phyloP scores from a whole-genome alignment of 2,797 vertebrate genomes.

The Capromys pilorides region DNA sequence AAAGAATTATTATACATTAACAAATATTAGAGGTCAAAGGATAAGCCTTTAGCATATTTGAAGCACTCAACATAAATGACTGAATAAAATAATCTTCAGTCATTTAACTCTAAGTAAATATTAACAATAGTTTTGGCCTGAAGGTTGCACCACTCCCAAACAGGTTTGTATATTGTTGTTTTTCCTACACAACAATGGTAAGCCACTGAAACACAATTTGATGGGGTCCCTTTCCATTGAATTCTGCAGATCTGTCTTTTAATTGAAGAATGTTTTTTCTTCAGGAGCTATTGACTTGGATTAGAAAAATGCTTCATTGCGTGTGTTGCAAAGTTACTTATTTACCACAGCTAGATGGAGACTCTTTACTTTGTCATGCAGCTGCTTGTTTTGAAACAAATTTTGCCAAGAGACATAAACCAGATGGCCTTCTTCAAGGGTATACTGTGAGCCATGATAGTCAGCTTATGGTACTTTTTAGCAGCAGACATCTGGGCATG shows the following conservation, averaged over 20 bases:
- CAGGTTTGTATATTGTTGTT: not conserved
- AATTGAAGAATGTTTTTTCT: slow-evolving; percentile 51
- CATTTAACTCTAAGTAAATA: not conserved
- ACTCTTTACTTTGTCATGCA: slow-evolving; percentile 72
- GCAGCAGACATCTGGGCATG: slow-evolving; percentile 72
- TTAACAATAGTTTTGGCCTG: not conserved
- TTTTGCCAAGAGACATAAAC: slow-evolving; percentile 76
- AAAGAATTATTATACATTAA: slow-evolving; percentile 25
- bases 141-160: not conserved
- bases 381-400: slow-evolving; percentile 74
- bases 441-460: slow-evolving; percentile 58
- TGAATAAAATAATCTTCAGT: slow-evolving; percentile 11
- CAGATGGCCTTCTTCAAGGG: slow-evolving; percentile 73
- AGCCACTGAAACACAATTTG: not conserved
- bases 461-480: slow-evolving; percentile 69
- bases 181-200: not conserved
- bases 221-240: not conserved
- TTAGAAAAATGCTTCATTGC: slow-evolving; percentile 66
- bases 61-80: not conserved
- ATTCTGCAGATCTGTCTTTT: slow-evolving; percentile 26
- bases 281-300: slow-evolving; percentile 39
- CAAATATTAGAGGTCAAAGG: not conserved
- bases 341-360: slow-evolving; percentile 69
- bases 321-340: slow-evolving; percentile 63
- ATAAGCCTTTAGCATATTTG: not conserved